Conservation (phyloP, 2,888 invertebrate genomes). For the Arctia plantaginis region DNA sequence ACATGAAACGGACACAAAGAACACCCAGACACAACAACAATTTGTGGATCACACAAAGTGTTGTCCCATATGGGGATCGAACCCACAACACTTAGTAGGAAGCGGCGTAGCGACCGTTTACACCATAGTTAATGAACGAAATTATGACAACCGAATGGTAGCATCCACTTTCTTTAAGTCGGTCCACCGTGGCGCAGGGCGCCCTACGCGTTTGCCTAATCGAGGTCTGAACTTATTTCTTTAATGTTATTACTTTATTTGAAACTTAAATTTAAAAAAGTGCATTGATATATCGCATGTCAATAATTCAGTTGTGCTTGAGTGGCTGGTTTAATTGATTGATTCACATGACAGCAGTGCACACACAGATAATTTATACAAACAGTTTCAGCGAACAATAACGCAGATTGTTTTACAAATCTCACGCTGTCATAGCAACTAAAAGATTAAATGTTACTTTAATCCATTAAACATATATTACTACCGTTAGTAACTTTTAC, state of each 20-base stretch:
- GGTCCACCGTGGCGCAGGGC: no score
- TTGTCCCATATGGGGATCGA: no score
- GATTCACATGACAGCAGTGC: not conserved
- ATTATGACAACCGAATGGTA: no score
- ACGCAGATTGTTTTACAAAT: conserved; percentile 6
- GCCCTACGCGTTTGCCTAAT: no score
- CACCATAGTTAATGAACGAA: not conserved
- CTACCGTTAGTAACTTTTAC: no score
- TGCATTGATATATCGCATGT: not conserved
- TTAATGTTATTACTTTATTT: not conserved
- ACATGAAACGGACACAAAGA: no score
- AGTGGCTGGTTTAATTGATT: conserved; percentile 9
- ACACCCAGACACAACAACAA: no score
- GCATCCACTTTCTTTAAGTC: no score
- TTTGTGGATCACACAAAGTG: no score
- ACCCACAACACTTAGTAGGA: no score
- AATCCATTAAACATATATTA: not conserved
- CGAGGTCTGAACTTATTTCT: no score
- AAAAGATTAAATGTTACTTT: conserved; percentile 3
- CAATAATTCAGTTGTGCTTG: not conserved
- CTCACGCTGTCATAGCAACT: not conserved
- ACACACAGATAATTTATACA: not conserved
- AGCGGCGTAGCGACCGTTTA: no score
- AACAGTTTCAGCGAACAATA: conserved; percentile 2
- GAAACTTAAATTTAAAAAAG: not conserved